Evolutionary conservation across 1,140 invertebrate genomes (phyloP), one percentile per base, ranked within the genome.

Genomic region (Nixonia krombeini): DNA sequence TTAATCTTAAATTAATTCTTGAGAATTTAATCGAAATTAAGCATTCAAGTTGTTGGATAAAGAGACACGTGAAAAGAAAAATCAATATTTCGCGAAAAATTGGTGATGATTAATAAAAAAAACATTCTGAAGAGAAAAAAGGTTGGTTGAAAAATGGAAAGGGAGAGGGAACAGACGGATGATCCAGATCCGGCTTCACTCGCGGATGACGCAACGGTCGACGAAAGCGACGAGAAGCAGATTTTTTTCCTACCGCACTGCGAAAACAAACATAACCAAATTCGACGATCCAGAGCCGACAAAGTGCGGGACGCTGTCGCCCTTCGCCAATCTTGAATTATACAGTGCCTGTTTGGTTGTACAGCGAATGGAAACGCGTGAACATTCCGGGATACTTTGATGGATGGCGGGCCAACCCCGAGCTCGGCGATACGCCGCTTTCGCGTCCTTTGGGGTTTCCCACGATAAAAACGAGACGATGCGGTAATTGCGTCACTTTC

Each of bases 111-210:
- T n/a, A n/a, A n/a, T n/a, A n/a, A n/a, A n/a, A n/a, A n/a, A n/a
- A n/a, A n/a, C n/a, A n/a, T n/a, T n/a, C n/a, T n/a, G n/a, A n/a
- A n/a, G n/a, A n/a, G n/a, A 68, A 68, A 68, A 62, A 57, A 52
- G 61, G 64, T 57, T 57, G 61, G 64, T 61, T 56, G 61, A 57
- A 56, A 68, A 68, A 68, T 68, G 64, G 46, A 51, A 4, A 16
- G 15, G 51, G 59, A 59, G 56, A 66, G n/a, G 44, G 63, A 40
- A 57, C 47, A 61, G 61, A 45, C 64, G 61, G 64, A 68, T 61
- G 57, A n/a, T 53, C 42, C 46, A 42, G 52, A 61, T 57, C 33
- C 40, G 49, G 0, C 29, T 67, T 46, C 59, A 58, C 58, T 18
- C 45, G 13, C 25, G 5, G 15, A 8, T 68, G 64, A 68, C 64